These are phyloP conservation scores for Cromileptes altivelis DNA, from an alignment of 2,113 vertebrate species.

Conservation along the genomic window DNA sequence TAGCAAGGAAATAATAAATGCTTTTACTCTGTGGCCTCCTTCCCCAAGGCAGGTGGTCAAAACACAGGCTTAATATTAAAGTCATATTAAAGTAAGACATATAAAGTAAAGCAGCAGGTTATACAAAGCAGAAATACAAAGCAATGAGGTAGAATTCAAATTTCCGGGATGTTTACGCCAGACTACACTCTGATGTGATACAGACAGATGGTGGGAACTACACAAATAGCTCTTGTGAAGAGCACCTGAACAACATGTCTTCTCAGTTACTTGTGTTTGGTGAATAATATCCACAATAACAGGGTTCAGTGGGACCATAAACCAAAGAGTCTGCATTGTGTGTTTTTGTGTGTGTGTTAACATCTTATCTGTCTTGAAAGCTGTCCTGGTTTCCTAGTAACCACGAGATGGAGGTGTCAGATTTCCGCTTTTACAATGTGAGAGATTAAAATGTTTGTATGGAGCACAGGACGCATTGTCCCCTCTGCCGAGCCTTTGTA, in stretches of 20 bases:
- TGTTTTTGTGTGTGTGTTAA: conserved; percentile 5
- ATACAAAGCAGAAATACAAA: neutral
- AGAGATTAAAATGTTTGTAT: conserved; percentile 45
- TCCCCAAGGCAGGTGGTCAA: neutral
- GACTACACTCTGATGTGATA: neutral
- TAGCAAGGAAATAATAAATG: neutral
- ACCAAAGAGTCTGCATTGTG: neutral
- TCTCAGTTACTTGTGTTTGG: conserved; percentile 11
- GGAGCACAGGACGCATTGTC: conserved; percentile 32
- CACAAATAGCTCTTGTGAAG: neutral
- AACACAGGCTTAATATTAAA: neutral
- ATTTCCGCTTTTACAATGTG: conserved; percentile 57
- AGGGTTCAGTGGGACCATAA: conserved; percentile 1
- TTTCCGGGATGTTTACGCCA: neutral
- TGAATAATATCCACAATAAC: conserved; percentile 28
- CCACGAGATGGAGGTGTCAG: conserved; percentile 48
- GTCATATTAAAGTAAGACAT: neutral
- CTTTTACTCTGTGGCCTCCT: neutral
- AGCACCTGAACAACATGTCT: neutral
- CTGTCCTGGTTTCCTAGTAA: conserved; percentile 40
- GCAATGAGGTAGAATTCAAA: neutral
- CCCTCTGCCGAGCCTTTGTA: conserved; percentile 12
- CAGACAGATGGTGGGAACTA: neutral
- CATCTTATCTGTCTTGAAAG: conserved; percentile 14
- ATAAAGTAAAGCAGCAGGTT: neutral